phyloP scores from a whole-genome alignment of 2,113 vertebrate genomes.

The Helogale parvula region DNA sequence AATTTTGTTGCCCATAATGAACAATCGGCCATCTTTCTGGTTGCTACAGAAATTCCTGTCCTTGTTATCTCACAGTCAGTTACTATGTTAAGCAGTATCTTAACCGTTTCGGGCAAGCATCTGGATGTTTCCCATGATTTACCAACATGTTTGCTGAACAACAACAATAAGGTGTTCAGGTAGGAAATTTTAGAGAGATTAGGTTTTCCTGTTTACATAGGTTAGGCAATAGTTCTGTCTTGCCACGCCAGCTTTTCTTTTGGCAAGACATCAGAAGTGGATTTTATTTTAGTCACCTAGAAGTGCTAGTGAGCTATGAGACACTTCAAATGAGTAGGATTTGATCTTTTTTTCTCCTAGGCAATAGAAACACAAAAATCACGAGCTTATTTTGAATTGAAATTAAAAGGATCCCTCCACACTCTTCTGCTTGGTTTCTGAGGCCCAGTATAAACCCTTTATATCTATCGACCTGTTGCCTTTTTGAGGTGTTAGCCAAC shows the following conservation, averaged over 20 bases:
- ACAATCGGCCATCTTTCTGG: neutral
- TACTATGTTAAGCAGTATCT: neutral
- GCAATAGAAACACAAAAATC: neutral
- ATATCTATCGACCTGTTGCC: neutral
- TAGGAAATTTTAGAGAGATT: conserved; percentile 77
- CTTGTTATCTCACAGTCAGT: conserved; percentile 48
- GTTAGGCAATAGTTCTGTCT: conserved; percentile 48
- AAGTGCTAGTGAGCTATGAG: neutral
- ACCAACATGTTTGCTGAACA: conserved; percentile 5
- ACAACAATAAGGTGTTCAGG: conserved; percentile 53
- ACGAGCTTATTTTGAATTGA: neutral
- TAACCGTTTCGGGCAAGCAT: conserved; percentile 39
- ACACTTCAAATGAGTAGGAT: neutral
- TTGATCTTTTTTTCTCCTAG: conserved; percentile 37
- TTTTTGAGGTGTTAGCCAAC: neutral
- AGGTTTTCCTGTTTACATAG: conserved; percentile 84
- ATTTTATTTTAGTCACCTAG: conserved; percentile 9
- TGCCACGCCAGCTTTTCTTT: conserved; percentile 41
- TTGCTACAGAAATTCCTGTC: neutral
- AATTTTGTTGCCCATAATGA: neutral
- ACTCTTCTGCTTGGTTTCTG: neutral
- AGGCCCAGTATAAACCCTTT: neutral
- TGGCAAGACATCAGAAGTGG: neutral
- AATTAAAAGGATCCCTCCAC: neutral
- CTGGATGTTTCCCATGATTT: conserved; percentile 69